Base-by-base conservation (phyloP, 2,888 invertebrate genomes). In the Portevinia maculata region DNA sequence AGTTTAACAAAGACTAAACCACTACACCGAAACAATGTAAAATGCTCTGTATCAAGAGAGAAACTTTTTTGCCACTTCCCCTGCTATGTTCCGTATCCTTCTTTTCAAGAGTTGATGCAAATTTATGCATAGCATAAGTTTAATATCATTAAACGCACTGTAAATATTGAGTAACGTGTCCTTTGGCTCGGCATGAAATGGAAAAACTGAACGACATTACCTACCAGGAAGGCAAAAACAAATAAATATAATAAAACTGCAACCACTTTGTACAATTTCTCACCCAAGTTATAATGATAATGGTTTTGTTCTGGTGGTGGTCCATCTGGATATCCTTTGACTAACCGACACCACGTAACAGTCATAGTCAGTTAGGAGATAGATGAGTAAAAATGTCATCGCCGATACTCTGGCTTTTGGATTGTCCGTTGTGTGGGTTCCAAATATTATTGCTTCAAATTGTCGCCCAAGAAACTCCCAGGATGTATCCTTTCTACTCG, bases 91-190 rank as follows among this genome's bases (percentile, higher is more conserved):
- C 6, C 44, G 9, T 19, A 59, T 50, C 57, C 50, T 59, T 59
- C 44, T 57, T 50, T 24, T 46, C 50, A 70, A 39, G 52, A 64
- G 75, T 70, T 64, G 64, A 81, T 76, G 76, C 59, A 81, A 81
- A 81, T 76, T 76, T 81, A 81, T 81, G 81, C 76, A 81, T 75
- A 76, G 70, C 76, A 64, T 53, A 81, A 81, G 81, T 76, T 81
- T 67, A 30, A 59, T 55, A 60, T 73, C 73, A 57, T 74, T 73
- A 74, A 79, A 55, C 73, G 55, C 53, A 44, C 44, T 17, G 19
- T 19, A 19, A 44, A 44, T 19, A 17, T 7, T 44, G 19, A 44
- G 34, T 41, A 57, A 24, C 73, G 52, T 60, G 55, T 55, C 74
- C 53, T 74, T 60, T 39, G 44, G 9, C 28, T 15, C 17, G 6